Conservation (phyloP, 2,113 vertebrate species). For the Callopanchax toddi region DNA sequence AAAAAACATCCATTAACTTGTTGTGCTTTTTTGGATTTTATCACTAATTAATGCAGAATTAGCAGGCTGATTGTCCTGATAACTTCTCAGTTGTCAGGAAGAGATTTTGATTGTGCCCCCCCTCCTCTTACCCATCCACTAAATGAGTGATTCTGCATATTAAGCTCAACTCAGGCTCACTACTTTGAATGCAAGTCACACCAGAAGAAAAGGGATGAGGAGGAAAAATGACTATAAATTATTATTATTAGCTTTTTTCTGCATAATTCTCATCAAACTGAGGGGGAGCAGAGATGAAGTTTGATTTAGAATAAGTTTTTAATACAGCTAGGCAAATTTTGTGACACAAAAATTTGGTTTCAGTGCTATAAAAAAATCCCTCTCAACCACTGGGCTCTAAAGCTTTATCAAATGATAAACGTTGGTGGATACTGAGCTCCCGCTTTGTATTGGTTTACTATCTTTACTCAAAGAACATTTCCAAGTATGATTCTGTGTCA, state of each 20-base stretch:
- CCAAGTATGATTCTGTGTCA: too few species aligned
- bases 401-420: conserved; percentile 29
- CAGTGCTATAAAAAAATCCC: conserved; percentile 26
- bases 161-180: conserved; percentile 39
- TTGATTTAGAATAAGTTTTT: conserved; percentile 61
- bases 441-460: conserved; percentile 28
- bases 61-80: conserved; percentile 45
- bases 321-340: conserved; percentile 53
- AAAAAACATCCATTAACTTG: conserved; percentile 45
- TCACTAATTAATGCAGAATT: conserved; percentile 52
- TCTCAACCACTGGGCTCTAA: conserved; percentile 43
- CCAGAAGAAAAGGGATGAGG: neutral
- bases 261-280: conserved; percentile 50
- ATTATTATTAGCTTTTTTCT: conserved; percentile 36
- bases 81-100: conserved; percentile 36
- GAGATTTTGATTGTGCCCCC: conserved; percentile 39
- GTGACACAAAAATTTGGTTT: conserved; percentile 41
- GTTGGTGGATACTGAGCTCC: conserved; percentile 41
- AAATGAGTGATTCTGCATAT: conserved; percentile 37
- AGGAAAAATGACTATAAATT: conserved; percentile 7
- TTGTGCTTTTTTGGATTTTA: conserved; percentile 34
- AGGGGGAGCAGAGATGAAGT: conserved; percentile 45
- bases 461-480: too few species aligned
- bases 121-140: conserved; percentile 19
- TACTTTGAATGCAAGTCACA: conserved; percentile 5